These are phyloP conservation scores for Tachuris rubrigastra DNA, from an alignment of 2,113 vertebrate genomes.

Conservation along the genomic window DNA sequence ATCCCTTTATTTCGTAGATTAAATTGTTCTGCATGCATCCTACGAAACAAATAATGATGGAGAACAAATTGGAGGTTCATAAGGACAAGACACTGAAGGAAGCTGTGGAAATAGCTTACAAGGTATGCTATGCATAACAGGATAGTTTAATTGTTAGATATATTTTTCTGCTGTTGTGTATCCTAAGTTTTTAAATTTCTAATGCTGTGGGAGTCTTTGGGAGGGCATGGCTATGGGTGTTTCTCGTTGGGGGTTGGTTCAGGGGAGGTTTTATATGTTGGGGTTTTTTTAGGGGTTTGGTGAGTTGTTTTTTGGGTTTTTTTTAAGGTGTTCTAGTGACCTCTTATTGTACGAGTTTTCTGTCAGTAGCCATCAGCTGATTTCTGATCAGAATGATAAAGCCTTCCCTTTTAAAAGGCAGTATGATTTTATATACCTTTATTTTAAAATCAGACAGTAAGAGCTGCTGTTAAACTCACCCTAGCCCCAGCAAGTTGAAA, in stretches of 20 bases:
- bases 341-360: not conserved
- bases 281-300: too few relatives aligned
- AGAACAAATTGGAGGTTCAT: conserved; percentile 97
- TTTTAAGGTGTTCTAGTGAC: not conserved
- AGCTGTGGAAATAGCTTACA: conserved; percentile 93
- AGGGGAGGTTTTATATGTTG: not conserved
- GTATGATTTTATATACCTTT: not conserved
- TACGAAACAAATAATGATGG: conserved; percentile 92
- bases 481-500: not conserved
- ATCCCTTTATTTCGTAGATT: conserved; percentile 78
- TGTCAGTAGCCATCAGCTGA: not conserved
- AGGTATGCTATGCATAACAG: conserved; percentile 70
- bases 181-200: not conserved
- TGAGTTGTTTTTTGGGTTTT: too few relatives aligned
- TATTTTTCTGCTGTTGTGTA: not conserved
- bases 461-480: not conserved
- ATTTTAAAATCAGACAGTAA: not conserved
- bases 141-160: not conserved
- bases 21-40: conserved; percentile 98
- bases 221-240: not conserved
- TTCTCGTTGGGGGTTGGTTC: not conserved
- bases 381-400: not conserved
- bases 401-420: not conserved
- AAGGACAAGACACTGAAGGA: conserved; percentile 95
- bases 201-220: not conserved